Evolutionary conservation across 1,140 invertebrate genomes (phyloP), one percentile per base, ranked within the genome.

Genomic region (Bombus confusus): DNA sequence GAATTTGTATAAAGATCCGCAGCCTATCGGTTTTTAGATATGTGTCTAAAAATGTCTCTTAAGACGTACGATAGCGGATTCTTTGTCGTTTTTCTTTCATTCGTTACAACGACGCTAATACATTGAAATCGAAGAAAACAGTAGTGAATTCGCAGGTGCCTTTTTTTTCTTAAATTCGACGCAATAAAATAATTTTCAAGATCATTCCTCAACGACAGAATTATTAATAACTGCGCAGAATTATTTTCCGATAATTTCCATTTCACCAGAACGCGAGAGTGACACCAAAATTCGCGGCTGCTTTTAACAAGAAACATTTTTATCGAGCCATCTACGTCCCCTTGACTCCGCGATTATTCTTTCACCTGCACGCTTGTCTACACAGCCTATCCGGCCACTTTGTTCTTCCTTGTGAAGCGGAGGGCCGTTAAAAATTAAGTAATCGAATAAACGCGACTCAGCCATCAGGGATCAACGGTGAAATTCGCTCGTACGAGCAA

Each of bases 401-500:
- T 77, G 84, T 76, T 83, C 85, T 83, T 79, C 75, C 83, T 86
- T 80, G 75, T 57, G 79, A 79, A 89, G 62, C 79, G 85, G 76
- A 82, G 73, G 62, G 76, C 88, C 34, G 79, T 68, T 88, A 85
- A 75, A 83, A 88, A 85, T 86, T 68, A 86, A 82, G 79, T 82
- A 82, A 90, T 86, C 80, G 85, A 87, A 90, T 90, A 89, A 90
- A 90, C 85, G 85, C 76, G 87, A 79, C 76, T 76, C 41, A 43
- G 72, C 85, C 85, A 84, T 87, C 86, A 79, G 85, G 82, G 87
- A 90, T 90, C 66, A 82, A 83, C 85, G 82, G 66, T 82, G 85
- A 81, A 88, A 91, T 86, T 88, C 88, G 80, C 85, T 84, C 88
- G 83, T 90, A 90, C 86, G 88, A 80, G 83, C 87, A 89, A 91